phyloP scores from a whole-genome alignment of 1,140 invertebrate genomes.

The Brevipalpus yothersi region DNA sequence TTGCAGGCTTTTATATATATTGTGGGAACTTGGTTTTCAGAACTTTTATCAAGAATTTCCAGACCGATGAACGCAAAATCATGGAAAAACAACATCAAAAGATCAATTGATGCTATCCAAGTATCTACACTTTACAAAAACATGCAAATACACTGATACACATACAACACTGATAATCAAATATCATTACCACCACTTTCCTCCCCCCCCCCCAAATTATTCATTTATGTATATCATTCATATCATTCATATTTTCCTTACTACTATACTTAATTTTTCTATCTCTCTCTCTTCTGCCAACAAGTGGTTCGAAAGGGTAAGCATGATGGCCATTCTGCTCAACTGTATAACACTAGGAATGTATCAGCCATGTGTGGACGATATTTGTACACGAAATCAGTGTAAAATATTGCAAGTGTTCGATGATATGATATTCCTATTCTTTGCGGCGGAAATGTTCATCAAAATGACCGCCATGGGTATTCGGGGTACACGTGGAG shows the following conservation, averaged over 20 bases:
- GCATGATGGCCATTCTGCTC: constrained; percentile 89
- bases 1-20: not conserved
- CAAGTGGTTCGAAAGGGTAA: constrained; percentile 96
- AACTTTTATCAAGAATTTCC: not conserved
- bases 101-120: not conserved
- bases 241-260: not conserved
- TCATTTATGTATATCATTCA: not conserved
- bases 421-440: constrained; percentile 94
- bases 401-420: constrained; percentile 78
- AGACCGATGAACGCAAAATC: not conserved
- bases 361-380: constrained; percentile 93
- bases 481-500: constrained; percentile 58
- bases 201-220: not conserved
- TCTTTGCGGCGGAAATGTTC: constrained; percentile 85
- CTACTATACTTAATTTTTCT: not conserved
- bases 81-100: not conserved
- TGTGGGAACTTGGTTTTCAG: no score
- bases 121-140: not conserved
- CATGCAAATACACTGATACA: no score
- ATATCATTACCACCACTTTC: not conserved
- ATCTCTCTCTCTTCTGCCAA: constrained; percentile 1
- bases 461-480: constrained; percentile 99
- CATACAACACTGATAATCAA: no score
- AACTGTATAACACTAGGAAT: constrained; percentile 98
- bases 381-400: constrained; percentile 53